Percentiles rank a stretch among this genome's conserved stretches.
Conservation (phyloP, 2,888 invertebrate genomes). For the Cerastis leucographa region DNA sequence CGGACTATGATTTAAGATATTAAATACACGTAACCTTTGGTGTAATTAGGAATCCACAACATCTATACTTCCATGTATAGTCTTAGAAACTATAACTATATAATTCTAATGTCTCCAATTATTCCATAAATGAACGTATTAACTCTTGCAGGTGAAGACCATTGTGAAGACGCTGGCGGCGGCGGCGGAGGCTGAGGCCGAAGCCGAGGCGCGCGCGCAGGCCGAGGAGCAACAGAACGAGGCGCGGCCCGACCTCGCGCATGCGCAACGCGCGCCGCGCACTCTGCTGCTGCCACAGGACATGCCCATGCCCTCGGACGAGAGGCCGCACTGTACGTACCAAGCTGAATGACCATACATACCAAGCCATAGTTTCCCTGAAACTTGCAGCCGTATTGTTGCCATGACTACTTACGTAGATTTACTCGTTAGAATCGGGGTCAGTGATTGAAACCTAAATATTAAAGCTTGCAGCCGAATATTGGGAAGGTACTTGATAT, state of each 20-base stretch:
- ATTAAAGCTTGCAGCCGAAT: neutral
- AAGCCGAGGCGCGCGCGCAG: slow-evolving; percentile 81
- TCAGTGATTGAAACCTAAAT: neutral
- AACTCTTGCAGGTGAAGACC: slow-evolving; percentile 82
- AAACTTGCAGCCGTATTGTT: neutral
- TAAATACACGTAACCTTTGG: neutral
- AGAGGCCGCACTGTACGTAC: slow-evolving; percentile 95
- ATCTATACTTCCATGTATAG: neutral
- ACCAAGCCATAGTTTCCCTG: neutral
- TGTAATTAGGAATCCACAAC: neutral
- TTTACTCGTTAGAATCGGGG: neutral
- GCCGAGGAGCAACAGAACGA: slow-evolving; percentile 79
- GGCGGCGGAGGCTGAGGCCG: slow-evolving; percentile 81
- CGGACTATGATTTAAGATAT: neutral
- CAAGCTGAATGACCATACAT: neutral
- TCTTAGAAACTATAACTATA: neutral
- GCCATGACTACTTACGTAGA: neutral
- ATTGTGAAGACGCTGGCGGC: slow-evolving; percentile 87
- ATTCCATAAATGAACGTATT: slow-evolving; percentile 44
- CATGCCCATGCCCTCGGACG: slow-evolving; percentile 88
- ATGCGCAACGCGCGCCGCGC: slow-evolving; percentile 87
- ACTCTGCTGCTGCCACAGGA: slow-evolving; percentile 91
- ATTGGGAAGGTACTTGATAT: neutral
- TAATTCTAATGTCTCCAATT: neutral
- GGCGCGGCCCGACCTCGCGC: slow-evolving; percentile 66